Percentiles rank a stretch among this genome's conserved stretches.
phyloP scores from a whole-genome alignment of 2,888 invertebrate genomes.

The Hydrotaea diabolus region DNA sequence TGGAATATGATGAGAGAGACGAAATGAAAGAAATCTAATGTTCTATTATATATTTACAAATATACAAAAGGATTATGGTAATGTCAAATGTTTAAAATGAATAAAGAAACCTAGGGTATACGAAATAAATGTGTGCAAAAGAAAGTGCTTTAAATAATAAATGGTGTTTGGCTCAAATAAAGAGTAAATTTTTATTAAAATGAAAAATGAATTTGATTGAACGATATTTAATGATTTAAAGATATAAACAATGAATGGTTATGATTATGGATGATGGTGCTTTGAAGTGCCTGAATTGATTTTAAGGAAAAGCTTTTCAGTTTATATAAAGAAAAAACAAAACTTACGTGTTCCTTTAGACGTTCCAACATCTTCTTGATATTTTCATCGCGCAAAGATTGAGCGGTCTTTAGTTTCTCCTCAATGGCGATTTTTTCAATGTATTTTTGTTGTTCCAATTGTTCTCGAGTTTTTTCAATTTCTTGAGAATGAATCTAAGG shows the following conservation, averaged over 20 bases:
- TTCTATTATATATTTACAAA: background rate
- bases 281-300: constrained; percentile 48
- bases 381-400: constrained; percentile 94
- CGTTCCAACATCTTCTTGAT: constrained; percentile 95
- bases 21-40: background rate
- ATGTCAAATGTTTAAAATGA: too few relatives aligned
- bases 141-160: constrained; percentile 33
- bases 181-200: background rate
- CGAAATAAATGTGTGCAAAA: constrained; percentile 28
- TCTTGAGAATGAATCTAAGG: constrained; percentile 81
- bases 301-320: background rate
- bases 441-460: constrained; percentile 92
- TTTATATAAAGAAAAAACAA: constrained; percentile 41
- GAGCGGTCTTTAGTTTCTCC: constrained; percentile 93
- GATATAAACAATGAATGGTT: constrained; percentile 41
- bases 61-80: too few relatives aligned
- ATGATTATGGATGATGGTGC: constrained; percentile 40
- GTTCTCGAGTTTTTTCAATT: constrained; percentile 86
- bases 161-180: constrained; percentile 5
- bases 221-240: constrained; percentile 13
- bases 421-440: constrained; percentile 93
- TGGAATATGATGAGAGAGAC: constrained; percentile 5
- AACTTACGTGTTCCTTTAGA: constrained; percentile 93
- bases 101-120: too few relatives aligned
- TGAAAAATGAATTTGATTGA: constrained; percentile 4